phyloP scores from a whole-genome alignment of 64 coral and sea anemone genomes.

The Orbicella faveolata region DNA sequence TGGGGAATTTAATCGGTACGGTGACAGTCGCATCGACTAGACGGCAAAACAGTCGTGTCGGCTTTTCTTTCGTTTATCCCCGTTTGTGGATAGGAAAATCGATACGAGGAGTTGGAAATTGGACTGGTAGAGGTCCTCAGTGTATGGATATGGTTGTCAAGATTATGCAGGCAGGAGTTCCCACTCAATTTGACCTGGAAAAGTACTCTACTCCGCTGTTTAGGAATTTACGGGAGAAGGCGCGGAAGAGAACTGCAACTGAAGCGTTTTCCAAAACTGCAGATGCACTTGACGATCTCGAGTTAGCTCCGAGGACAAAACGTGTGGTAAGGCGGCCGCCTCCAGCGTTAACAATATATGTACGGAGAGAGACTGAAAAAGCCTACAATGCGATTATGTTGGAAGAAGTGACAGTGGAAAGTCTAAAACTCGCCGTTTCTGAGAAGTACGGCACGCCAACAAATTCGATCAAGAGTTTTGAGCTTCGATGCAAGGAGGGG shows the following conservation, averaged over 20 bases:
- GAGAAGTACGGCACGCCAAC: conserved; percentile 67
- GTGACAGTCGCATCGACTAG: neutral
- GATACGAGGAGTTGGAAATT: conserved; percentile 19
- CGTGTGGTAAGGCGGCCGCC: conserved; percentile 80
- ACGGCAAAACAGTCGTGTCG: neutral
- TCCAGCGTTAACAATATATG: conserved; percentile 80
- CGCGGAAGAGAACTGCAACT: conserved; percentile 67
- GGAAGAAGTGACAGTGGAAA: conserved; percentile 71
- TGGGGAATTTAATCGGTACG: neutral
- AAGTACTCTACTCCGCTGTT: conserved; percentile 88
- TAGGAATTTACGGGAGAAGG: conserved; percentile 68
- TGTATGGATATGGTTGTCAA: conserved; percentile 78
- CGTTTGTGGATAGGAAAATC: conserved; percentile 16
- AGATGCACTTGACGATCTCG: conserved; percentile 75
- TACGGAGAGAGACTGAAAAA: conserved; percentile 87
- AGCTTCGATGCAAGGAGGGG: conserved; percentile 70
- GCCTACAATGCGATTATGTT: conserved; percentile 89
- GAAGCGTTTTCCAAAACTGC: conserved; percentile 72
- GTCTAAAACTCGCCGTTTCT: conserved; percentile 78
- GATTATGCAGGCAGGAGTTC: conserved; percentile 65
- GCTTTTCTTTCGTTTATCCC: neutral
- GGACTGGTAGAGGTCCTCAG: conserved; percentile 40
- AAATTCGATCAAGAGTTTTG: conserved; percentile 57
- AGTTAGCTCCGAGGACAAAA: conserved; percentile 72
- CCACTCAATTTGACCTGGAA: conserved; percentile 73